Conservation (phyloP, 2,797 vertebrate species). For the Tapera naevia region DNA sequence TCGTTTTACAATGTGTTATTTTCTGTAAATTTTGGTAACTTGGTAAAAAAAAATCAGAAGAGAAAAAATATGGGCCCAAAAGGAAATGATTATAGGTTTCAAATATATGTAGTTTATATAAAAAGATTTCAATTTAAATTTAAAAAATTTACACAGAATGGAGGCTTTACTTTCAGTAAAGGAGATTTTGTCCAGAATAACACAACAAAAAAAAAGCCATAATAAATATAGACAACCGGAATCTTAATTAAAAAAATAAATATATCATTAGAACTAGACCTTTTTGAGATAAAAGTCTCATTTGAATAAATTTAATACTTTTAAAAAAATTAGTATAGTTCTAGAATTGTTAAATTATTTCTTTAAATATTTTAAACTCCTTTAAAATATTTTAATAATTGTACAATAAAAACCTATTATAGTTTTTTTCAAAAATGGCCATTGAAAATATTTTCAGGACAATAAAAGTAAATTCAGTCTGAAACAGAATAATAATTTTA, state of each 20-base stretch:
- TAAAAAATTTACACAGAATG: neutral
- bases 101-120: neutral
- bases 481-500: fast-evolving
- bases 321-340: neutral
- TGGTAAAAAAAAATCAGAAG: neutral
- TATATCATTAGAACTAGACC: fast-evolving
- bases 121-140: neutral
- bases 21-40: neutral
- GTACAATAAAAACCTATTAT: neutral
- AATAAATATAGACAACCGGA: neutral
- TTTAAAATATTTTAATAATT: neutral
- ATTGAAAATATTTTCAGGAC: neutral
- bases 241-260: neutral
- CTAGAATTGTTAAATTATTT: neutral
- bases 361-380: neutral
- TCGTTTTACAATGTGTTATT: neutral
- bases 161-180: neutral
- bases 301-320: neutral
- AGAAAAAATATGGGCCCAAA: neutral
- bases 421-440: neutral
- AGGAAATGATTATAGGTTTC: neutral
- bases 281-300: neutral
- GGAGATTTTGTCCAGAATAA: neutral
- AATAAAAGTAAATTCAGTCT: neutral
- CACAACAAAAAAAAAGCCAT: neutral